Conservation (phyloP, 2,797 vertebrate species). For the Loris lydekkerianus region DNA sequence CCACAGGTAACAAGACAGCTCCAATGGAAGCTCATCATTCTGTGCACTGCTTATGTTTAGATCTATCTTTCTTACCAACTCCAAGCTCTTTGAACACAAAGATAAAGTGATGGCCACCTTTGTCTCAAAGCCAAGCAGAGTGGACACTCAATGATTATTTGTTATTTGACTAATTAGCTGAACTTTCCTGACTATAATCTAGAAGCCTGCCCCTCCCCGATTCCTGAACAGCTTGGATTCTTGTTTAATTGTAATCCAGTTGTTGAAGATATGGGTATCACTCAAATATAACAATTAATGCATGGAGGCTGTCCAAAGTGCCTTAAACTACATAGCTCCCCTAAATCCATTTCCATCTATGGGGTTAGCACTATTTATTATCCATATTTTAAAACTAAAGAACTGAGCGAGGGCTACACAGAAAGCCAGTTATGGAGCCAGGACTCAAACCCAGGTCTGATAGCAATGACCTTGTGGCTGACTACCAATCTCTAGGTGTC, state of each 20-base stretch:
- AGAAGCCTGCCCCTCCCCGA: not conserved
- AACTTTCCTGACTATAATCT: not conserved
- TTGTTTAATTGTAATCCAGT: not conserved
- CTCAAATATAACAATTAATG: not conserved
- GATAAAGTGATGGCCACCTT: not conserved
- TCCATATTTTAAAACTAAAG: not conserved
- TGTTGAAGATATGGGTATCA: not conserved
- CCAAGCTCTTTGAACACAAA: constrained; percentile 18
- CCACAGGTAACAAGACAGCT: not conserved
- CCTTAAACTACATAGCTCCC: not conserved
- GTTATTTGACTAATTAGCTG: not conserved
- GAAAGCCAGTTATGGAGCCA: not conserved
- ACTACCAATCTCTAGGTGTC: not conserved
- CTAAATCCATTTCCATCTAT: not conserved
- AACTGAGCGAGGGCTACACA: not conserved
- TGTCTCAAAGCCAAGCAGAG: not conserved
- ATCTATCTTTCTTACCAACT: not conserved
- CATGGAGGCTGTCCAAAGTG: not conserved
- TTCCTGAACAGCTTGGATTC: not conserved
- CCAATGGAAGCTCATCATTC: not conserved
- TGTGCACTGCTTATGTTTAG: not conserved
- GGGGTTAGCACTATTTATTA: not conserved
- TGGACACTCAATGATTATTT: not conserved
- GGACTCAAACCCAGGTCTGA: not conserved
- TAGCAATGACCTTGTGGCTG: not conserved